Conservation (phyloP, 1,140 invertebrate species). For the Drosophila sechellia region DNA sequence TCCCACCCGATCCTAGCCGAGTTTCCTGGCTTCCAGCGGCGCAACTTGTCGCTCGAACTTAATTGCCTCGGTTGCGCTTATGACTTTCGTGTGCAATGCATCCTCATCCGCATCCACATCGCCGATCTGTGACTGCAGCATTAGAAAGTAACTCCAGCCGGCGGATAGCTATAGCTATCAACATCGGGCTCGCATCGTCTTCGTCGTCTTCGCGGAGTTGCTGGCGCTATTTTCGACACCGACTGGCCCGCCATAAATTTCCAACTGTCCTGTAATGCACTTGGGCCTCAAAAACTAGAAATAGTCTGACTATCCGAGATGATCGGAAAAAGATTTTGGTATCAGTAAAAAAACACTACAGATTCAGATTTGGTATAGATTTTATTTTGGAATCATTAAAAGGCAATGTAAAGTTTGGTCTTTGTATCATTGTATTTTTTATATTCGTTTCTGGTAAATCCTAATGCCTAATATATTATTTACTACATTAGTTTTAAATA, state of each 20-base stretch:
- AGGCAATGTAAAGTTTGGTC: background rate
- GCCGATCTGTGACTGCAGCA: slow-evolving; percentile 47
- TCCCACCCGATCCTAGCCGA: slow-evolving; percentile 20
- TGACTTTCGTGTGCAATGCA: slow-evolving; percentile 82
- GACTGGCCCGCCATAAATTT: slow-evolving; percentile 77
- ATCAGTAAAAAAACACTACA: background rate
- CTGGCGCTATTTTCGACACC: slow-evolving; percentile 80
- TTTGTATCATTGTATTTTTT: background rate
- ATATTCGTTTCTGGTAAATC: no score
- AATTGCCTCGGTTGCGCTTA: slow-evolving; percentile 80
- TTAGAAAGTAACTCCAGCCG: slow-evolving; percentile 76
- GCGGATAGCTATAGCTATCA: slow-evolving; percentile 70
- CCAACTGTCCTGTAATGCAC: slow-evolving; percentile 73
- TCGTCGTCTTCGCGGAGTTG: slow-evolving; percentile 28
- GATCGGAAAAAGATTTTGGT: background rate
- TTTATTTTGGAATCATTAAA: no score
- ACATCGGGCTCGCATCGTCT: slow-evolving; percentile 54
- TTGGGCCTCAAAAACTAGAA: slow-evolving; percentile 60
- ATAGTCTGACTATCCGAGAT: slow-evolving; percentile 18
- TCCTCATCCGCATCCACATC: slow-evolving; percentile 50
- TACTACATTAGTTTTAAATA: no score
- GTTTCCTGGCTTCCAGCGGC: slow-evolving; percentile 76
- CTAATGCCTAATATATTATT: no score
- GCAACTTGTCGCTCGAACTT: slow-evolving; percentile 82
- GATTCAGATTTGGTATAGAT: background rate